Conservation (phyloP, 1,140 invertebrate species). For the Belonocnema kinseyi region DNA sequence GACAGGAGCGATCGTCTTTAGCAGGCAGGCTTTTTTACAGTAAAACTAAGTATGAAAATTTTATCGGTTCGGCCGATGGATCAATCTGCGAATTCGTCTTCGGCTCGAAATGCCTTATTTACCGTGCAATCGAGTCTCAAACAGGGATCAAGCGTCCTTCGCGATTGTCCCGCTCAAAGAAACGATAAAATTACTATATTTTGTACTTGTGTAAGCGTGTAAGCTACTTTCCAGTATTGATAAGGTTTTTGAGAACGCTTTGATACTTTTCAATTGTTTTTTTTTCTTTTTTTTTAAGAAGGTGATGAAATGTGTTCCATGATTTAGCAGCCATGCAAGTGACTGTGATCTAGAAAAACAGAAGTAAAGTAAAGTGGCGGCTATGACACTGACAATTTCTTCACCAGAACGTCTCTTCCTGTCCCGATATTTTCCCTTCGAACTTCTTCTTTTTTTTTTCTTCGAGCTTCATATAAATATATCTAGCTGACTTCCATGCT, state of each 20-base stretch:
- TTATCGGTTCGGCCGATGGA: no score
- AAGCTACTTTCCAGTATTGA: conserved; percentile 68
- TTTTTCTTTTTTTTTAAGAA: conserved; percentile 36
- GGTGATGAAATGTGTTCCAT: conserved; percentile 63
- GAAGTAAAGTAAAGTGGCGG: conserved; percentile 66
- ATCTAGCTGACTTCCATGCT: conserved; percentile 38
- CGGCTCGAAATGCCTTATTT: conserved; percentile 8
- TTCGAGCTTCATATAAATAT: conserved; percentile 34
- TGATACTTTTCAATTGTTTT: conserved; percentile 39
- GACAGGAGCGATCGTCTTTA: no score
- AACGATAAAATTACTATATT: conserved; percentile 60
- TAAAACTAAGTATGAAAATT: no score
- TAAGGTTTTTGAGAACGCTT: conserved; percentile 61
- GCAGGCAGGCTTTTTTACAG: no score
- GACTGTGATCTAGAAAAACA: conserved; percentile 70
- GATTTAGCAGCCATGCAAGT: conserved; percentile 65
- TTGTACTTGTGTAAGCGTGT: conserved; percentile 65
- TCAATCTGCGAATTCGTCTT: not conserved
- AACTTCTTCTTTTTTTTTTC: conserved; percentile 39
- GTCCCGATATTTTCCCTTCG: conserved; percentile 43
- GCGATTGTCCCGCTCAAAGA: conserved; percentile 53
- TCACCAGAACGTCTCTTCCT: conserved; percentile 47
- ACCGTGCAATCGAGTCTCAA: conserved; percentile 40
- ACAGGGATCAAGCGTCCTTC: conserved; percentile 58
- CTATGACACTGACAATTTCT: conserved; percentile 62